phyloP scores from a whole-genome alignment of 2,888 invertebrate genomes.

The Eupithecia insigniata region DNA sequence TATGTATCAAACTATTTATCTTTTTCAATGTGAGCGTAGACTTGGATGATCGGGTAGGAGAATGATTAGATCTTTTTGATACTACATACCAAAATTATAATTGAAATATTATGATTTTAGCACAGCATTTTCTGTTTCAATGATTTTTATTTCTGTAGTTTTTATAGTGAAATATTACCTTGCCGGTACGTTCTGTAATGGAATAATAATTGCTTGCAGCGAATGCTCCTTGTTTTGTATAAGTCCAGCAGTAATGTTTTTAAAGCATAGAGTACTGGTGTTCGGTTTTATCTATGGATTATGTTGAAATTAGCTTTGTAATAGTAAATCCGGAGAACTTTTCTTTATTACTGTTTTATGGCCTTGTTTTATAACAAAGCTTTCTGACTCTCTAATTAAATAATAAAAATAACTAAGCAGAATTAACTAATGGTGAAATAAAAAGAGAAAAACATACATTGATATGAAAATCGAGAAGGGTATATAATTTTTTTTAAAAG shows the following conservation, averaged over 20 bases:
- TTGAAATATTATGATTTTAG: too few relatives aligned
- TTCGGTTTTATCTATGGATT: background rate
- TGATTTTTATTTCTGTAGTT: too few relatives aligned
- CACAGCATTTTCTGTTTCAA: too few relatives aligned
- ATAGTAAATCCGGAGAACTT: background rate
- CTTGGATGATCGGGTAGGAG: too few relatives aligned
- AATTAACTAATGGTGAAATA: background rate
- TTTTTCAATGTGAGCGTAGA: too few relatives aligned
- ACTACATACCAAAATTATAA: too few relatives aligned
- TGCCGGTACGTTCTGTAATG: background rate
- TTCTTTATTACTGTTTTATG: background rate
- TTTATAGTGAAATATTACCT: background rate
- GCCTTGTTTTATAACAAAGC: slow-evolving; percentile 4
- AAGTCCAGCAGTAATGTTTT: background rate
- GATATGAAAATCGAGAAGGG: too few relatives aligned
- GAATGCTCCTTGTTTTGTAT: background rate
- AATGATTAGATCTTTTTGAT: too few relatives aligned
- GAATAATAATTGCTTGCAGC: background rate
- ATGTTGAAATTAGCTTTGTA: background rate
- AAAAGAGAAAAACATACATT: background rate
- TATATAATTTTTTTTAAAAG: too few relatives aligned
- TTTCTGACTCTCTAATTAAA: background rate
- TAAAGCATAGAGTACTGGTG: background rate
- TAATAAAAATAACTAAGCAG: background rate
- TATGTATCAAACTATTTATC: too few relatives aligned